These are phyloP conservation scores for Neolamprologus brichardi DNA, from an alignment of 2,113 vertebrate species.

Conservation along the genomic window DNA sequence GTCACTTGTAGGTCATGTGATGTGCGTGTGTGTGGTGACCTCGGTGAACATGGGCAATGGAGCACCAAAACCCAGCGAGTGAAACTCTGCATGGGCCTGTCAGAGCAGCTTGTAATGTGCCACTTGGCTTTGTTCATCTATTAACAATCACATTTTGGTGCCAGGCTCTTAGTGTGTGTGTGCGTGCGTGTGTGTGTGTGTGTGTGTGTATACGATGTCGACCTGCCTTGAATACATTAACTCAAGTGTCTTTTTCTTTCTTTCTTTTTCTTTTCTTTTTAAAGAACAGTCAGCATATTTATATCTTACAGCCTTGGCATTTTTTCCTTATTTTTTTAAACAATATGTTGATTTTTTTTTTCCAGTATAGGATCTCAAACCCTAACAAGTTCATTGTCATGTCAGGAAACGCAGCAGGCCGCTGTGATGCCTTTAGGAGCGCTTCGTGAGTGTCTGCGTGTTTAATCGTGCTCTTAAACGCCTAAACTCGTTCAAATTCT, in stretches of 20 bases:
- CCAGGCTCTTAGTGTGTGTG: constrained; percentile 14
- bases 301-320: neutral
- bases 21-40: neutral
- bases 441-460: neutral
- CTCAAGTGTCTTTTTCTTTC: neutral
- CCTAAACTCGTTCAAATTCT: neutral
- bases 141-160: constrained; percentile 22
- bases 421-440: neutral
- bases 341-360: neutral
- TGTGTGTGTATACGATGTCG: neutral
- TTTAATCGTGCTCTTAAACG: neutral
- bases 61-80: neutral
- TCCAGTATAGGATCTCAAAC: neutral
- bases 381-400: neutral
- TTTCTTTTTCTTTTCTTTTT: neutral
- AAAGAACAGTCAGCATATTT: neutral
- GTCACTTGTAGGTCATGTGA: neutral
- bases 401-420: constrained; percentile 1
- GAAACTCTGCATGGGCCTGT: constrained; percentile 1
- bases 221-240: constrained; percentile 1
- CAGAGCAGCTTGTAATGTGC: constrained; percentile 28
- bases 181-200: neutral
- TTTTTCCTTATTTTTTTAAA: neutral
- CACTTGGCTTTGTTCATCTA: constrained; percentile 24
- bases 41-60: neutral